Evolutionary conservation across 2,113 vertebrate genomes (phyloP), one percentile per base, ranked within the genome.

Genomic region (Trinectes maculatus): DNA sequence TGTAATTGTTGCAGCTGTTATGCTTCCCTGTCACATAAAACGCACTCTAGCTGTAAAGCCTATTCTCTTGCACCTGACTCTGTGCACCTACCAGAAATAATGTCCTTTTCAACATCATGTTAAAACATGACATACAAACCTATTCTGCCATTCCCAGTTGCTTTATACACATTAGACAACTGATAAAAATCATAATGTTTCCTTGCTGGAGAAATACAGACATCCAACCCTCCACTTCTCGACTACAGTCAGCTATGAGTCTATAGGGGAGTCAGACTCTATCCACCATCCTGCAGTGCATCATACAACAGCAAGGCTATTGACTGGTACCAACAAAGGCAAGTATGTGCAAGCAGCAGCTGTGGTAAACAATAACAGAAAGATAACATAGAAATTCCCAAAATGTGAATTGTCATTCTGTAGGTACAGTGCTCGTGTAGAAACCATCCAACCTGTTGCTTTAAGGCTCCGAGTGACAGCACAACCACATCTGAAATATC

Each of bases 391-490:
- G 12, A 9, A 2, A 9, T 19, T 52, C 48, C 28, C 28, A 19
- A 19, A 36, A 12, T 33, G 19, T 18, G 39, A 42, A 42, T 42
- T 19, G 10, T 19, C 43, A 3, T 39, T 21, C 6, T 10, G 31
- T 40, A 22, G 5, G 5, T 11, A 37, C 33, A 34, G 34, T 22
- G 29, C 58, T 55, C 9, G n/a, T n/a, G n/a, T n/a, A n/a, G n/a
- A n/a, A n/a, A n/a, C n/a, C n/a, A n/a, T n/a, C n/a, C n/a, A n/a
- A 62, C 52, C 49, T 58, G 80, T 74, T 74, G 69, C 77, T 39
- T 56, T 77, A 21, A 56, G 31, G 33, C 71, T 70, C 37, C 22
- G n/a, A 22, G 15, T 12, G 39, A 31, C 39, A 55, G 33, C 16
- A 12, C 5, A 22, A 44, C 1, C 33, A 6, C 26, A 24, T 73